A percentile compares a stretch with the other conserved stretches of the same genome.
phyloP scores from a whole-genome alignment of 2,888 invertebrate species.

The Pandemis corylana region DNA sequence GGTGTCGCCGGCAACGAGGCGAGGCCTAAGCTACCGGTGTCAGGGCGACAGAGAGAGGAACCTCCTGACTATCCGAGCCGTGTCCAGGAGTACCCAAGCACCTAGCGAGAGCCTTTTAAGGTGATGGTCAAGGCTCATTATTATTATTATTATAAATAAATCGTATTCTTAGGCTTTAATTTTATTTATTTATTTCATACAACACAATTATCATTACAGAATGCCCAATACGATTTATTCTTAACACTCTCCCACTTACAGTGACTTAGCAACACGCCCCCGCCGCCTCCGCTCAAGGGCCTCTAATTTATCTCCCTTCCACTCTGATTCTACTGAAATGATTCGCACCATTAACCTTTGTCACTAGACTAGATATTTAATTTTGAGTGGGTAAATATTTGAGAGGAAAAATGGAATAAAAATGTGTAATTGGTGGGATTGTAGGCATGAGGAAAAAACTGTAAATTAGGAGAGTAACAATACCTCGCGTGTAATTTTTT shows the following conservation, averaged over 20 bases:
- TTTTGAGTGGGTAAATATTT: conserved; percentile 47
- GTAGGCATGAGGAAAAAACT: neutral
- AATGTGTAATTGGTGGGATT: conserved; percentile 24
- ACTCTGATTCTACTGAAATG: conserved; percentile 73
- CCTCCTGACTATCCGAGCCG: too few relatives aligned
- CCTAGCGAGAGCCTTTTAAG: too few relatives aligned
- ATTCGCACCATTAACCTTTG: conserved; percentile 74
- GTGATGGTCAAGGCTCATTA: too few relatives aligned
- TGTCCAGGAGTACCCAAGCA: too few relatives aligned
- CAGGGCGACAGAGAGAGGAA: too few relatives aligned
- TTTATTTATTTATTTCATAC: too few relatives aligned
- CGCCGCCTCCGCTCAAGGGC: conserved; percentile 41
- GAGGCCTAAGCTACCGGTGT: too few relatives aligned
- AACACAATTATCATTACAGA: too few relatives aligned
- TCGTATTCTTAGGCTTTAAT: too few relatives aligned
- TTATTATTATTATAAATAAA: too few relatives aligned
- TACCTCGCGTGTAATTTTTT: too few relatives aligned
- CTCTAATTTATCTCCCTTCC: conserved; percentile 76
- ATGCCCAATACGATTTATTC: neutral
- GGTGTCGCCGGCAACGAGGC: too few relatives aligned
- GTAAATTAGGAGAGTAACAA: neutral
- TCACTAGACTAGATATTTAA: conserved; percentile 59
- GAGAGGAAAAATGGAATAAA: conserved; percentile 5
- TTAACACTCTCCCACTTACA: neutral
- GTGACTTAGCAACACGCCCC: conserved; percentile 1